These are phyloP conservation scores for Halcyon chelicuti DNA, from an alignment of 2,797 vertebrate species.

Conservation along the genomic window DNA sequence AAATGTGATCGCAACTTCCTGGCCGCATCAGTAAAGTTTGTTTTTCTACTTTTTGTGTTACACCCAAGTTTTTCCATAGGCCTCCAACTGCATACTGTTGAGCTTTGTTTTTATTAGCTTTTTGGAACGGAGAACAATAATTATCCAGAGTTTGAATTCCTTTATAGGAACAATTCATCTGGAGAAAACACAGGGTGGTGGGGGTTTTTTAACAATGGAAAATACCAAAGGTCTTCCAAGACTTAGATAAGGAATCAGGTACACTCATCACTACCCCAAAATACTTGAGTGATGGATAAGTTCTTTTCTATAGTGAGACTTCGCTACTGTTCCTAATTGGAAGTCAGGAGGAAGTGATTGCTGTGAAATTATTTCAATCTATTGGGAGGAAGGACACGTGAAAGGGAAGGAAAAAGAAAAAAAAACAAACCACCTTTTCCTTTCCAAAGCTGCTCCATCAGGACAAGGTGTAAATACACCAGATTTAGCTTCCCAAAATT, in stretches of 20 bases:
- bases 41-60: constrained; percentile 61
- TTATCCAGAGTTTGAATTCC: constrained; percentile 57
- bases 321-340: not conserved
- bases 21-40: constrained; percentile 54
- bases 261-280: not conserved
- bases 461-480: not conserved
- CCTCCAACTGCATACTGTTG: constrained; percentile 31
- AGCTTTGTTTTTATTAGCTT: constrained; percentile 72
- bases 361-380: not conserved
- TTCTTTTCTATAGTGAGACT: not conserved
- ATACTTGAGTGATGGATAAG: not conserved
- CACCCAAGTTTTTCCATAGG: constrained; percentile 74
- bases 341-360: not conserved
- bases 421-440: not conserved
- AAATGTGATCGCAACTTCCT: constrained; percentile 63
- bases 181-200: constrained; percentile 46
- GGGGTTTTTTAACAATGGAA: constrained; percentile 43
- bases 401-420: not conserved
- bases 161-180: constrained; percentile 70
- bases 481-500: not conserved
- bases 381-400: not conserved
- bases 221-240: constrained; percentile 50
- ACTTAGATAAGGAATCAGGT: constrained; percentile 44
- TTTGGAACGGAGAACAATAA: constrained; percentile 65
- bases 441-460: not conserved